phyloP scores from a whole-genome alignment of 1,140 invertebrate genomes.

The Bathynomus jamesi region DNA sequence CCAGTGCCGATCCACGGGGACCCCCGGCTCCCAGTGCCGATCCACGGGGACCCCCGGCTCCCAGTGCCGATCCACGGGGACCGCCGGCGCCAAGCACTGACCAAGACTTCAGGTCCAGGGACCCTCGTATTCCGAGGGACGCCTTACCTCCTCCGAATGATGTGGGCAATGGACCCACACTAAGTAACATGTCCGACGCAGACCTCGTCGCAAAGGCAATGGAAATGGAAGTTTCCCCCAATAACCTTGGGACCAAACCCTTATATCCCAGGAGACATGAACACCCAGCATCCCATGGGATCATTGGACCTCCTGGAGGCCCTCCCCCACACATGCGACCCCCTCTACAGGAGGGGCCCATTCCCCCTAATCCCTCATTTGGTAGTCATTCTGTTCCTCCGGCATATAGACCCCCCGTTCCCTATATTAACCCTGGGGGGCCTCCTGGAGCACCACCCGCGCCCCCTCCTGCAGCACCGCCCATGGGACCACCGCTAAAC shows the following conservation, averaged over 20 bases:
- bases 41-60: no score
- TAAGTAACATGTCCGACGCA: background rate
- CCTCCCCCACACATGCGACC: background rate
- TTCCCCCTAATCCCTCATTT: background rate
- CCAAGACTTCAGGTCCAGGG: background rate
- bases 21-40: no score
- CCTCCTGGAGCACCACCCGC: background rate
- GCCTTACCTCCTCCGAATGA: background rate
- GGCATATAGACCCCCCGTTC: background rate
- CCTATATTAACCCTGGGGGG: background rate
- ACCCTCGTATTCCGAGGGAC: background rate
- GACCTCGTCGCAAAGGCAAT: background rate
- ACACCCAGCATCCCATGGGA: background rate
- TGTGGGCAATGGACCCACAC: background rate
- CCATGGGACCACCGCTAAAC: no score
- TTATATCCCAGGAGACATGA: background rate
- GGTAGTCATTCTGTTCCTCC: background rate
- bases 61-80: background rate
- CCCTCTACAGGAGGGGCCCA: background rate
- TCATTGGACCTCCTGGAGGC: background rate
- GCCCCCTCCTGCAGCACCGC: background rate
- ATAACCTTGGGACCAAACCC: background rate
- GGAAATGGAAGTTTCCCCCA: background rate
- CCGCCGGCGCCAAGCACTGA: background rate
- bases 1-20: no score